Evolutionary conservation across 2,888 invertebrate species (phyloP), one percentile per base, ranked within the genome.

Genomic region (Chrysodeixis includens): DNA sequence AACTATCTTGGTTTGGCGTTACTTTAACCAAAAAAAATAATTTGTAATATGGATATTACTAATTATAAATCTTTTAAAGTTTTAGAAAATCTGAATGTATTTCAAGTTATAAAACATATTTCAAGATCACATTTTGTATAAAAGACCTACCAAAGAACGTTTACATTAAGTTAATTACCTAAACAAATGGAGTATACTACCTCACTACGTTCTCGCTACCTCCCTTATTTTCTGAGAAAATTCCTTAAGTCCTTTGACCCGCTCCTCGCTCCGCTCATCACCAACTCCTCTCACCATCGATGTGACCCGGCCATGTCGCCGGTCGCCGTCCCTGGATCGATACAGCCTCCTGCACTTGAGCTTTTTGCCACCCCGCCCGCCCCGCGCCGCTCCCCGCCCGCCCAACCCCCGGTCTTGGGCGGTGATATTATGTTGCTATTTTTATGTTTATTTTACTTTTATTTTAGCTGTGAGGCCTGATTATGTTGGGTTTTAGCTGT

Each of bases 281-380:
- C 71, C 20, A 35, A 64, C 69, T 30, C 55, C 20, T 9, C 55
- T 18, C 18, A 70, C 78, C 68, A 63, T 66, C 79, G 81, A 86
- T 92, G 93, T 93, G 94, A 94, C 94, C 94, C 93, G 90, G 94
- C 91, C 93, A 86, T 93, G 94, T 94, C 94, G 93, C 80, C 86
- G 85, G 91, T 91, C 91, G 88, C 88, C 88, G 85, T 87, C 86
- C 83, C 81, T 87, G 90, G 92, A 93, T 94, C 94, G 93, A 94
- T 94, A 94, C 94, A 94, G 94, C 94, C 92, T 94, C 94, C 86
- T 92, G 93, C 93, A 92, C 93, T 93, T 93, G 90, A 92, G 93
- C 92, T 92, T 92, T 92, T 91, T 89, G 87, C 90, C 84, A 83
- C 88, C 87, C 81, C 71, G 79, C 60, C 59, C 76, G 74, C 71